Evolutionary conservation across 2,797 vertebrate genomes (phyloP).

Genomic region (Rachycentron canadum): DNA sequence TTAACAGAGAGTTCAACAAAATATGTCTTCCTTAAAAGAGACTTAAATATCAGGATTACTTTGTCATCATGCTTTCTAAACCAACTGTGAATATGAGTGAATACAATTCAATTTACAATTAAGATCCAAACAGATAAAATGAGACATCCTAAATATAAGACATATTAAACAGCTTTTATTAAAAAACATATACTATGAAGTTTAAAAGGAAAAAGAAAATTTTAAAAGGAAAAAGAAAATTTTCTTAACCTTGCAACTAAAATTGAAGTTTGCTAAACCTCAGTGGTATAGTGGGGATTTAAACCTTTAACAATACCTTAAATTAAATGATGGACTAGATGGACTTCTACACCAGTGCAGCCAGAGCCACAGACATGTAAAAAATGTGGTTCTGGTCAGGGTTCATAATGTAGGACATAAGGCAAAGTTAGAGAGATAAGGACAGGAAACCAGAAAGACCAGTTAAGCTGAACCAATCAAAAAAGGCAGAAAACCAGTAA

Average conservation of each 20-base stretch:
- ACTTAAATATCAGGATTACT: background rate
- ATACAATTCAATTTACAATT: background rate
- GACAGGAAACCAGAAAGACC: conserved; percentile 19
- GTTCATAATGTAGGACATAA: conserved; percentile 4
- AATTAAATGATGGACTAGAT: background rate
- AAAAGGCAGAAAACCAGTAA: background rate
- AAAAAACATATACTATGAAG: background rate
- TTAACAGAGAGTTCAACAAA: background rate
- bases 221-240: too few relatives aligned
- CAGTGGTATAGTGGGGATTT: background rate
- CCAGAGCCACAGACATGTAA: background rate
- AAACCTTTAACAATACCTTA: background rate
- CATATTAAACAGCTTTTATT: background rate
- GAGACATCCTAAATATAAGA: too few relatives aligned
- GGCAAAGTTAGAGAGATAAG: background rate
- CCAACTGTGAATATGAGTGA: background rate
- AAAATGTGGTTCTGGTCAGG: background rate
- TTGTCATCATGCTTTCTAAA: background rate
- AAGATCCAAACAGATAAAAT: background rate
- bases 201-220: too few relatives aligned
- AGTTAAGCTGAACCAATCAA: conserved; percentile 2
- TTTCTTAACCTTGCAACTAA: background rate
- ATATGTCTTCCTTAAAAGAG: background rate
- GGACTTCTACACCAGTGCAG: background rate
- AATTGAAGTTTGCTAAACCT: background rate